Conservation (phyloP, 2,888 invertebrate genomes). For the Chalcis sispes region DNA sequence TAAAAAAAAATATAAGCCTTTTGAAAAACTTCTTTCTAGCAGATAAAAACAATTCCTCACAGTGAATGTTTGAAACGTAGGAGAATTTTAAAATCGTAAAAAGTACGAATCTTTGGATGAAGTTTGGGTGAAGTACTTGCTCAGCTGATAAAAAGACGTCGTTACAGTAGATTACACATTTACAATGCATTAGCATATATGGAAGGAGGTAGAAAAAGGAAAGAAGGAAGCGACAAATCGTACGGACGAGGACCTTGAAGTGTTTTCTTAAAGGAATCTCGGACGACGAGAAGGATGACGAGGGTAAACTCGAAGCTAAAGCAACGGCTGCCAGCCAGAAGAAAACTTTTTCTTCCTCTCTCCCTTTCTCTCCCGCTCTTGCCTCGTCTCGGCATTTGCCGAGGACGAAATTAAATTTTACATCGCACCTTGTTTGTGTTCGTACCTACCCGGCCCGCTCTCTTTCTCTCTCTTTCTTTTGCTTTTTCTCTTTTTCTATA, state of each 20-base stretch:
- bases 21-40: no score
- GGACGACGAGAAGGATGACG: slow-evolving; percentile 4
- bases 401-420: slow-evolving; percentile 50
- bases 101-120: no score
- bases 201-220: no score
- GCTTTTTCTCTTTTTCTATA: not conserved
- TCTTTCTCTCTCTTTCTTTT: not conserved
- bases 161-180: slow-evolving; percentile 51
- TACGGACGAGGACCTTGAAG: slow-evolving; percentile 20
- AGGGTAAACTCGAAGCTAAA: not conserved
- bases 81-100: no score
- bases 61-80: no score
- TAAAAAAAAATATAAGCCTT: no score
- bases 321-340: not conserved
- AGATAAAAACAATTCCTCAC: no score
- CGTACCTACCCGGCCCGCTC: not conserved
- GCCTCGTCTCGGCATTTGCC: slow-evolving; percentile 15
- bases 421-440: slow-evolving; percentile 14
- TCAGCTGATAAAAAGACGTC: slow-evolving; percentile 41
- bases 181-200: slow-evolving; percentile 46
- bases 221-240: slow-evolving; percentile 10
- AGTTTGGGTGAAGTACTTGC: no score
- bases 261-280: slow-evolving; percentile 42
- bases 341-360: slow-evolving; percentile 22
- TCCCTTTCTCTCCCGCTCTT: no score